Conservation (phyloP, 2,113 vertebrate genomes). For the Grammomys dolichurus region DNA sequence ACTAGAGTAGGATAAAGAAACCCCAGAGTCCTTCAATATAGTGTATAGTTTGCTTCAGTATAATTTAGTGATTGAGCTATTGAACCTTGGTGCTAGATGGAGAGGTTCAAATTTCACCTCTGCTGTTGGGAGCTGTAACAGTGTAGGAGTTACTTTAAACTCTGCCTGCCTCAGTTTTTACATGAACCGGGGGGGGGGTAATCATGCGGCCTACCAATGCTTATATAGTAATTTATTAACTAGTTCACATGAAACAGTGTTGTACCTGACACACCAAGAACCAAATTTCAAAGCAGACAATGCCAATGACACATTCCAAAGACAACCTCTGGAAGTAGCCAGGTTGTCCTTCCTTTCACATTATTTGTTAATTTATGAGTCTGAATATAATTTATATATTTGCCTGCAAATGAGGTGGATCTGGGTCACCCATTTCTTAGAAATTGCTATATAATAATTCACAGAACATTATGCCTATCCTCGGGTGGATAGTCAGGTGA, state of each 20-base stretch:
- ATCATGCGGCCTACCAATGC: not conserved
- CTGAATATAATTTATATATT: conserved; percentile 28
- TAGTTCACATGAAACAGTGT: not conserved
- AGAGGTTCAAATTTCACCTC: not conserved
- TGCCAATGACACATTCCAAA: not conserved
- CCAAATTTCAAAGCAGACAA: conserved; percentile 41
- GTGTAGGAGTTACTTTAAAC: not conserved
- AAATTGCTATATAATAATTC: not conserved
- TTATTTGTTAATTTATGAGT: conserved; percentile 6
- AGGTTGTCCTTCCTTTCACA: not conserved
- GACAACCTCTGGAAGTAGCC: not conserved
- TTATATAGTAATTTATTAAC: conserved; percentile 9
- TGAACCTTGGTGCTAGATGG: not conserved
- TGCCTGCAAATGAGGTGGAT: not conserved
- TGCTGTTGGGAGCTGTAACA: not conserved
- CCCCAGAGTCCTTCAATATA: not conserved
- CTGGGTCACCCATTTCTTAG: not conserved
- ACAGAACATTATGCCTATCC: not conserved
- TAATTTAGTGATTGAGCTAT: not conserved
- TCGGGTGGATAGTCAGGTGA: not conserved
- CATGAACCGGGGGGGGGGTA: not conserved
- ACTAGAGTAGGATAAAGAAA: not conserved
- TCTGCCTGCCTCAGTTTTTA: conserved; percentile 8
- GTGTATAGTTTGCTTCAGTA: not conserved
- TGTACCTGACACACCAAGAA: not conserved